phyloP scores from a whole-genome alignment of 2,113 vertebrate species.

The Xenotilapia caudafasciata region DNA sequence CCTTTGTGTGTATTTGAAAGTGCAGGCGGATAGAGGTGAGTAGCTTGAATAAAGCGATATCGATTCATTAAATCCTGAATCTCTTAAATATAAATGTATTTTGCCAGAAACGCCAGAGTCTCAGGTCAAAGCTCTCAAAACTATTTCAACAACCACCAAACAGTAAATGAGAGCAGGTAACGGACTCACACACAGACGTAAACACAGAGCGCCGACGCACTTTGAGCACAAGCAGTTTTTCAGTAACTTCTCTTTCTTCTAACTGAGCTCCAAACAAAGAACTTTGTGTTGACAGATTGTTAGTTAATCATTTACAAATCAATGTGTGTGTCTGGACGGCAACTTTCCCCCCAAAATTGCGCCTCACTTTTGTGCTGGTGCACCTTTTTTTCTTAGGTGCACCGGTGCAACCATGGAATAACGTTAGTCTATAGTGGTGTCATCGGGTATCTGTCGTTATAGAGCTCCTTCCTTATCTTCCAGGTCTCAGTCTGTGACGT shows the following conservation, averaged over 20 bases:
- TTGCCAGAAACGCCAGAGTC: background rate
- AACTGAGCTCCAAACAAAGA: background rate
- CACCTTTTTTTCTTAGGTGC: background rate
- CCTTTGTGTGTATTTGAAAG: background rate
- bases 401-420: fast-evolving
- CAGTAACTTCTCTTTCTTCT: background rate
- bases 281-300: background rate
- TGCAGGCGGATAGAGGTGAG: background rate
- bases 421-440: background rate
- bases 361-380: background rate
- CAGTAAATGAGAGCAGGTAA: background rate
- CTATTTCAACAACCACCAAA: background rate
- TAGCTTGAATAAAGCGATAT: background rate
- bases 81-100: background rate
- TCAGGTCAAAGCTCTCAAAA: fast-evolving
- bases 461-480: background rate
- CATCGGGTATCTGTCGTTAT: background rate
- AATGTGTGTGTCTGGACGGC: background rate
- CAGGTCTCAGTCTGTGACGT: background rate
- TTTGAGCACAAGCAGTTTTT: background rate
- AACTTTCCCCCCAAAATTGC: background rate
- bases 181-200: background rate
- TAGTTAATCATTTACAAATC: background rate
- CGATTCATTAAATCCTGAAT: background rate
- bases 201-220: fast-evolving